Base-by-base conservation (phyloP, 1,140 invertebrate species). In the Brachionus paranguensis region DNA sequence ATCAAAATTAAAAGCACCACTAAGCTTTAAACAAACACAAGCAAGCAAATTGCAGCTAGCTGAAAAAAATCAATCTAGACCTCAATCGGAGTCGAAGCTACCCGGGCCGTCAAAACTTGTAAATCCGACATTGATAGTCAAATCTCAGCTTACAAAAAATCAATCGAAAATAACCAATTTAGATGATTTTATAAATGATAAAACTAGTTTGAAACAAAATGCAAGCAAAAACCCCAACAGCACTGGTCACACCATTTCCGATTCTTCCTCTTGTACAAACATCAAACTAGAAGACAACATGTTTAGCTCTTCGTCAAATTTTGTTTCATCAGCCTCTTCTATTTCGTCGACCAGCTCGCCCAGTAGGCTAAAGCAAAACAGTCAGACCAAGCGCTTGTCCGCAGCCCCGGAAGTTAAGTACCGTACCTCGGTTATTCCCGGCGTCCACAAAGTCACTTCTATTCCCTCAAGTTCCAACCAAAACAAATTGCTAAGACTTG, bases 1-100 rank as follows among this genome's bases (percentile, higher is more conserved):
- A 76, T 76, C 72, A 76, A 76, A 76, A 76, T 50, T 76, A 76
- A 76, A 76, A 76, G 72, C 72, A 76, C 72, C 72, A 76, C 72
- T 76, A 37, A 50, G 72, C 47, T 76, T 76, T 50, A 76, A 76
- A 76, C 72, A 76, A 76, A 47, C 41, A 74, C 65, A 74, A 74
- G 10, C 70, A 43, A 74, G 3, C 70, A 74, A 74, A 74, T 20
- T 17, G 11, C 70, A 74, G 17, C 53, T 20, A 60, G 20, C 11
- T 20, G 33, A 37, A 72, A 72, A 72, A 43, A 72, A 43, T 41
- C 68, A 41, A 72, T 43, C 33, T 3, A 72, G 33, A 20, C 68
- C 33, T 17, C 41, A 43, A 72, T 20, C 43, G 33, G 68, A 72
- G 41, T 41, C 68, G 10, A 72, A 72, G 33, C 37, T 72, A 72